Evolutionary conservation across 2,888 invertebrate species (phyloP).

Genomic region (Pasiphila rectangulata): DNA sequence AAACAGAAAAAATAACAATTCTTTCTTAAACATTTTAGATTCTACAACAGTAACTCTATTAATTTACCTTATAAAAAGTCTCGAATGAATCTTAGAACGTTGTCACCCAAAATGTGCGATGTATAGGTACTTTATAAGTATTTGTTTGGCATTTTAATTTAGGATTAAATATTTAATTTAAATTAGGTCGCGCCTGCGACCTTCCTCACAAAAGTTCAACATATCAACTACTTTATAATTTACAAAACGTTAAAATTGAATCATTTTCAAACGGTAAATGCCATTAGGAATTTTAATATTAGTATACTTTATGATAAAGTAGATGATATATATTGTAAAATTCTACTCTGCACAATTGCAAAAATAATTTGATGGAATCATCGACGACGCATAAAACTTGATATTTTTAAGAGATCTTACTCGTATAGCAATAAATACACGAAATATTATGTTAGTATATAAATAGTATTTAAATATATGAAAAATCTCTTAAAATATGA

Average conservation of each 20-base stretch:
- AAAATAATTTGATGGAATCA: slow-evolving; percentile 49
- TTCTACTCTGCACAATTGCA: slow-evolving; percentile 39
- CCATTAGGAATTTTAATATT: slow-evolving; percentile 70
- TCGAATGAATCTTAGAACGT: slow-evolving; percentile 49
- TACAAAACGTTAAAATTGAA: slow-evolving; percentile 67
- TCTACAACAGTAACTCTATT: slow-evolving; percentile 21
- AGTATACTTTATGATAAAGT: slow-evolving; percentile 40
- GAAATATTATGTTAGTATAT: slow-evolving; percentile 63
- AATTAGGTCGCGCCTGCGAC: slow-evolving; percentile 26
- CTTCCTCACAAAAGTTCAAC: slow-evolving; percentile 55
- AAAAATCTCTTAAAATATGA: slow-evolving; percentile 80
- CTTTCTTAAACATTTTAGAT: slow-evolving; percentile 23
- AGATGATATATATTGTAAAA: slow-evolving; percentile 25
- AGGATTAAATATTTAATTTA: slow-evolving; percentile 40
- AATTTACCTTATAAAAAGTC: slow-evolving; percentile 25
- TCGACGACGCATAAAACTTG: slow-evolving; percentile 31
- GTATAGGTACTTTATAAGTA: slow-evolving; percentile 45
- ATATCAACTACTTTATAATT: slow-evolving; percentile 65
- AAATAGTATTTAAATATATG: slow-evolving; percentile 63
- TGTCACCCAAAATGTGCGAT: slow-evolving; percentile 57
- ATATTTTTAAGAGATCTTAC: slow-evolving; percentile 49
- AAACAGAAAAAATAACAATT: slow-evolving; percentile 29
- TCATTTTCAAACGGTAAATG: slow-evolving; percentile 79
- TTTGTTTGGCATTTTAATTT: slow-evolving; percentile 63
- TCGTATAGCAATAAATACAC: slow-evolving; percentile 68